A percentile compares a stretch with the other conserved stretches of the same genome.
Evolutionary conservation across 2,113 vertebrate species (phyloP).

Genomic region (Rana temporaria): DNA sequence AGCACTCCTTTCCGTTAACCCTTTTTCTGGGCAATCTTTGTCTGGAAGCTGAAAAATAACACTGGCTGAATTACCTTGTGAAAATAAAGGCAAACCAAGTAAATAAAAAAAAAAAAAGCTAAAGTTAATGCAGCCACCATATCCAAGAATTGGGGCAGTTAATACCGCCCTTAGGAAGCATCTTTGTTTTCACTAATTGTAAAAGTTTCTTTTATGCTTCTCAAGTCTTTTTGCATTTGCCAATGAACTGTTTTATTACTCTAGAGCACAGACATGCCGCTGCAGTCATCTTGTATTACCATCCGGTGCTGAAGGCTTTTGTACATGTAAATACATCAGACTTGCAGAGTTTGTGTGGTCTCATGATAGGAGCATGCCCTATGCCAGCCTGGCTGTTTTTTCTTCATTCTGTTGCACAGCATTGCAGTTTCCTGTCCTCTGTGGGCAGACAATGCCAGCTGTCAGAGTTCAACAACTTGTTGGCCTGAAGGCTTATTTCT

Average conservation of each 20-base stretch:
- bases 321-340: slow-evolving; percentile 15
- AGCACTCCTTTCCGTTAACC: too few relatives aligned
- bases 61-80: too few relatives aligned
- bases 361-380: neutral
- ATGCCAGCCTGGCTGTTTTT: slow-evolving; percentile 6
- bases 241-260: neutral
- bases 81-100: too few relatives aligned
- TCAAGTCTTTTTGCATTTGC: too few relatives aligned
- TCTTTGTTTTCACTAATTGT: too few relatives aligned
- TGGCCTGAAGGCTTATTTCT: slow-evolving; percentile 51
- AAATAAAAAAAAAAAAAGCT: too few relatives aligned
- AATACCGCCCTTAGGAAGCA: too few relatives aligned
- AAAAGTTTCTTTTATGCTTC: too few relatives aligned
- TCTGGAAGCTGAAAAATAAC: too few relatives aligned
- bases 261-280: neutral
- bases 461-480: slow-evolving; percentile 59
- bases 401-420: slow-evolving; percentile 43
- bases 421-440: slow-evolving; percentile 57
- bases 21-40: too few relatives aligned
- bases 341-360: neutral
- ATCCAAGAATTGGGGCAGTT: too few relatives aligned
- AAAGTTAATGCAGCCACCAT: too few relatives aligned
- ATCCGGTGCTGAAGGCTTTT: neutral
- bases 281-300: neutral
- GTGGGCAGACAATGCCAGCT: slow-evolving; percentile 60